Evolutionary conservation across 2,797 vertebrate species (phyloP), one percentile per base, ranked within the genome.

Genomic region (Rhinichthys osculus): DNA sequence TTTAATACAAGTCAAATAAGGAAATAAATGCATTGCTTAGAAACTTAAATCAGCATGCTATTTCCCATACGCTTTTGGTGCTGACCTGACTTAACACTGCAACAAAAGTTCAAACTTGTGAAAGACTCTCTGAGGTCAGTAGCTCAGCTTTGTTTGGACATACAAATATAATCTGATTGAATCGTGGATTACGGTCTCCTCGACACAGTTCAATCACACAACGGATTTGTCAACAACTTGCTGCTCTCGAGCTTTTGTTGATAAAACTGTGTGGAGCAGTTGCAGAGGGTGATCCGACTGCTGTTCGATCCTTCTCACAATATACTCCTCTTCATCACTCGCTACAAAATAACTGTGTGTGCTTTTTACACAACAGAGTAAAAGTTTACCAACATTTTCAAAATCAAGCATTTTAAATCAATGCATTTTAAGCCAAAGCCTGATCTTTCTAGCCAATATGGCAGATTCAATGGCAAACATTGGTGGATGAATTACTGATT

Each of bases 81-180:
- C 6, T 62, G 66, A 80, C 67, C 30, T 30, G 77, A 73, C 27
- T 27, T 64, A 73, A 82, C 50, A 66, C 42, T 23, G 54, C 57
- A 72, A 79, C 78, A 81, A 30, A 78, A 47, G 71, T 71, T 72
- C 50, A 76, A 79, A 67, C 84, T 42, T 78, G 30, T 50, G 62
- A 82, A 82, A 72, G 54, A 86, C 79, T 74, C 33, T 40, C 16
- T 17, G 69, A 81, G 84, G 88, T 85, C 82, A 85, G 77, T 35
- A 30, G 54, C 77, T 40, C 19, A 27, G 71, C 54, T 81, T 81
- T 78, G 84, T 85, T 87, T 85, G 72, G 66, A 78, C 79, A 50
- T 40, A 89, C 70, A 76, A 78, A 87, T 79, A 66, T 85, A 86
- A 89, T 85, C 82, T 52, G 62, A 86, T 66, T 64, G 73, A 87